Percentiles rank a stretch among this genome's conserved stretches.
phyloP scores from a whole-genome alignment of 2,888 invertebrate species.

The Allacma fusca region DNA sequence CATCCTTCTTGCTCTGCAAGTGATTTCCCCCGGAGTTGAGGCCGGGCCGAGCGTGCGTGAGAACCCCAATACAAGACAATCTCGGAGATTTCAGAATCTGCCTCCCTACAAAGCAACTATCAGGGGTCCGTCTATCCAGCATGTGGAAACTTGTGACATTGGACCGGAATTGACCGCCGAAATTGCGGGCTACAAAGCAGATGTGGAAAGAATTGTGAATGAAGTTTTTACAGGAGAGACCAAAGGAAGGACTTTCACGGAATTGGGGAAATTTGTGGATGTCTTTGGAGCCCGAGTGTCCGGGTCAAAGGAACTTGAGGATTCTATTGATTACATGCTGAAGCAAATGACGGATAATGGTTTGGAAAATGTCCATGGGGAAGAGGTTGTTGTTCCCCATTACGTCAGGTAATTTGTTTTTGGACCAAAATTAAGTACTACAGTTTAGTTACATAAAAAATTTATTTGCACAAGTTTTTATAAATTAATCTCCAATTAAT shows the following conservation, averaged over 20 bases:
- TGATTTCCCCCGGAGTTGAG: not conserved
- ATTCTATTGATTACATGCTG: constrained; percentile 65
- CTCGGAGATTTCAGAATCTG: not conserved
- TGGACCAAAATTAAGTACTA: not conserved
- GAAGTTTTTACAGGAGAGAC: not conserved
- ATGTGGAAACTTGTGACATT: not conserved
- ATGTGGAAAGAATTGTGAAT: not conserved
- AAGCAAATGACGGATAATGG: constrained; percentile 60
- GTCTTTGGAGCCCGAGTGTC: constrained; percentile 64
- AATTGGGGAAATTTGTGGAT: constrained; percentile 61
- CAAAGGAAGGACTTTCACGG: not conserved
- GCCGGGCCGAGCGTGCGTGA: not conserved
- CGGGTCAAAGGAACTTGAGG: constrained; percentile 64
- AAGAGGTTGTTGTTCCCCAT: constrained; percentile 63
- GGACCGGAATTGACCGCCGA: not conserved
- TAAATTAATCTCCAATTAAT: not conserved
- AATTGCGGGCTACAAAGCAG: not conserved
- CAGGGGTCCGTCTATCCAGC: not conserved
- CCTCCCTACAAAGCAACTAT: constrained; percentile 22
- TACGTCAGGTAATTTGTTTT: constrained; percentile 60
- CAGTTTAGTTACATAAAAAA: not conserved
- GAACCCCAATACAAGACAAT: not conserved
- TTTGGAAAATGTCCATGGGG: constrained; percentile 65
- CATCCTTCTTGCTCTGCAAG: not conserved
- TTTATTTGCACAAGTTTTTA: not conserved